Evolutionary conservation across 2,888 invertebrate genomes (phyloP).

Genomic region (Shargacucullia verbasci): DNA sequence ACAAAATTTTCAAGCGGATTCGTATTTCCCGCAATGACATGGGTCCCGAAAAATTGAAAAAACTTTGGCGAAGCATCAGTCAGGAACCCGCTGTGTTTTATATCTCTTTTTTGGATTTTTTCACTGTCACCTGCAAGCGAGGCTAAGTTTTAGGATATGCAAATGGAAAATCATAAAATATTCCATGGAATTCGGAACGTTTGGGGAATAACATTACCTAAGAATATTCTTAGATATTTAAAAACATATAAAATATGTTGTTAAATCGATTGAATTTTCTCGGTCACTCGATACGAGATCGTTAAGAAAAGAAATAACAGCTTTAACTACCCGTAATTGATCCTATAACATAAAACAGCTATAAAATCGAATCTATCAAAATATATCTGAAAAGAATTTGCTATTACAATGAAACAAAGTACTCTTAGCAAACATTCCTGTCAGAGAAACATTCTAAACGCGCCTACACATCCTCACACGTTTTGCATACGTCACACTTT

Average conservation of each 20-base stretch:
- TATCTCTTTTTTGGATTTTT: conserved; percentile 6
- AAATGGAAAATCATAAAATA: conserved; percentile 5
- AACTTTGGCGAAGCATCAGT: conserved; percentile 24
- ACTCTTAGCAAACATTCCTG: conserved; percentile 19
- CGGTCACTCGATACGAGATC: conserved; percentile 23
- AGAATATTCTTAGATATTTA: too few relatives aligned
- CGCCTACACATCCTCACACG: conserved; percentile 2
- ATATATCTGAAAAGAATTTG: conserved; percentile 16
- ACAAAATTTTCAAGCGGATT: conserved; percentile 26
- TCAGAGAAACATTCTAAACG: conserved; percentile 12
- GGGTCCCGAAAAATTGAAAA: conserved; percentile 40
- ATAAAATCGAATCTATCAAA: conserved; percentile 35
- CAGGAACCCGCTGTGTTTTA: conserved; percentile 7
- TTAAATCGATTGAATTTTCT: conserved; percentile 19
- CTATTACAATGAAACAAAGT: conserved; percentile 12
- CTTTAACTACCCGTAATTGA: conserved; percentile 28
- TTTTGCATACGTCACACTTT: conserved; percentile 3
- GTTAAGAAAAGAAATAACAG: conserved; percentile 32
- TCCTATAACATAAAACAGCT: conserved; percentile 34
- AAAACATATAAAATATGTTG: conserved; percentile 9
- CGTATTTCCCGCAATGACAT: conserved; percentile 18
- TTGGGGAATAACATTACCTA: background rate
- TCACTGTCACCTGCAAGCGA: conserved; percentile 27
- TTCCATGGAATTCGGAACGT: background rate
- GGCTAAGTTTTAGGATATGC: conserved; percentile 6